A percentile compares a stretch with the other conserved stretches of the same genome.
These are phyloP conservation scores for Anthophora plumipes DNA, from an alignment of 2,888 invertebrate genomes.

Conservation along the genomic window DNA sequence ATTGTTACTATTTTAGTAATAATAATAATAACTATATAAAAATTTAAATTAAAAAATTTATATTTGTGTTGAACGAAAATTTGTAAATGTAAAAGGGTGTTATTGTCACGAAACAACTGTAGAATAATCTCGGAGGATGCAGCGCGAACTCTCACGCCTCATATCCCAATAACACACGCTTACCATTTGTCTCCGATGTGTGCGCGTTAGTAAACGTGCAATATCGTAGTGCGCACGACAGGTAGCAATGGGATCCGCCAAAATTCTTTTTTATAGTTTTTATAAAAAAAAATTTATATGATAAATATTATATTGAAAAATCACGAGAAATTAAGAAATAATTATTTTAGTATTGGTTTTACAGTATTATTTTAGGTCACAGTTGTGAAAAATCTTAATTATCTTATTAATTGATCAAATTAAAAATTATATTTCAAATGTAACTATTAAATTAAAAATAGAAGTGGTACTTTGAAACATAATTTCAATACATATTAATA, in stretches of 20 bases:
- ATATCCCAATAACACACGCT: constrained; percentile 63
- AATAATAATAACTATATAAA: background rate
- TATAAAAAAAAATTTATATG: background rate
- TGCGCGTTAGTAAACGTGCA: constrained; percentile 56
- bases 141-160: constrained; percentile 77
- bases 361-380: background rate
- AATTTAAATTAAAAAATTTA: constrained; percentile 6
- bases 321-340: background rate
- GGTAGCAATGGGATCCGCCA: constrained; percentile 48
- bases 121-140: constrained; percentile 66
- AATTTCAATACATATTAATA: background rate
- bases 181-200: constrained; percentile 65
- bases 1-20: background rate
- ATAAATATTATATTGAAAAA: constrained; percentile 14
- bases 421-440: background rate
- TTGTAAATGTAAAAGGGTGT: constrained; percentile 46
- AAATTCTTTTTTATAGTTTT: constrained; percentile 32
- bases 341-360: background rate
- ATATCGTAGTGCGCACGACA: constrained; percentile 50
- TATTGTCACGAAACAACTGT: constrained; percentile 55
- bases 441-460: background rate
- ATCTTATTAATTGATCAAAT: background rate
- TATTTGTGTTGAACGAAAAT: constrained; percentile 26
- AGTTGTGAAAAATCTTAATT: background rate
- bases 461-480: background rate